A percentile compares a stretch with the other conserved stretches of the same genome.
Evolutionary conservation across 1,140 invertebrate species (phyloP).

Genomic region (Drosophila sechellia): DNA sequence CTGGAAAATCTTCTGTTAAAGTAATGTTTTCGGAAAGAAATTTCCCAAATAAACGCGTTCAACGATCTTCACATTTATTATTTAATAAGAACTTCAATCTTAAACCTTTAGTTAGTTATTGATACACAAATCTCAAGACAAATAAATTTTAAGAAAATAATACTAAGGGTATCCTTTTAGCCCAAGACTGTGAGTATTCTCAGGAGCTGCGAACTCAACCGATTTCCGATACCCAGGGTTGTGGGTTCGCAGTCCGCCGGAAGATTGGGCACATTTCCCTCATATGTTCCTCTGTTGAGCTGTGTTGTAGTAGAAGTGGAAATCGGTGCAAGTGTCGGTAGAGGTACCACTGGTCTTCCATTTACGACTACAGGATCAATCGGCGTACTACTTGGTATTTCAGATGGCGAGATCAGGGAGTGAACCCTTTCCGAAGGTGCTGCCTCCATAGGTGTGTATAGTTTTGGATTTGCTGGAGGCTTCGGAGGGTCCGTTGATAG

Average conservation of each 20-base stretch:
- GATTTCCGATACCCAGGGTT: slow-evolving; percentile 11
- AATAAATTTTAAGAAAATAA: too few species aligned
- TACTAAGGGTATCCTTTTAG: not conserved
- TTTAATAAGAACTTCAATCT: not conserved
- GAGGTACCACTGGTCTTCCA: not conserved
- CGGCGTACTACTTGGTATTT: not conserved
- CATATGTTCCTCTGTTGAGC: not conserved
- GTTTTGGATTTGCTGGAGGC: not conserved
- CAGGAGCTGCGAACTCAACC: slow-evolving; percentile 28
- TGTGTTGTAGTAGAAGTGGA: not conserved
- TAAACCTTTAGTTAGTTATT: not conserved
- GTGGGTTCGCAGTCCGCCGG: not conserved
- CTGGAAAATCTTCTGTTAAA: not conserved
- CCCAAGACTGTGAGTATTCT: slow-evolving; percentile 35
- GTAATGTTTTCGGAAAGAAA: too few species aligned
- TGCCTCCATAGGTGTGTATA: not conserved
- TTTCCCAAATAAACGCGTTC: too few species aligned
- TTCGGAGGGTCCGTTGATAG: not conserved
- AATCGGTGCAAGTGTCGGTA: not conserved
- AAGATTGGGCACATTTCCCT: not conserved
- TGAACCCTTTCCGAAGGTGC: not conserved
- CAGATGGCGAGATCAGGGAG: not conserved
- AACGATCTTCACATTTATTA: not conserved
- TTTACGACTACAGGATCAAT: not conserved
- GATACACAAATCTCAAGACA: too few species aligned